Evolutionary conservation across 2,888 invertebrate species (phyloP), one percentile per base, ranked within the genome.

Genomic region (Serripes groenlandicus): DNA sequence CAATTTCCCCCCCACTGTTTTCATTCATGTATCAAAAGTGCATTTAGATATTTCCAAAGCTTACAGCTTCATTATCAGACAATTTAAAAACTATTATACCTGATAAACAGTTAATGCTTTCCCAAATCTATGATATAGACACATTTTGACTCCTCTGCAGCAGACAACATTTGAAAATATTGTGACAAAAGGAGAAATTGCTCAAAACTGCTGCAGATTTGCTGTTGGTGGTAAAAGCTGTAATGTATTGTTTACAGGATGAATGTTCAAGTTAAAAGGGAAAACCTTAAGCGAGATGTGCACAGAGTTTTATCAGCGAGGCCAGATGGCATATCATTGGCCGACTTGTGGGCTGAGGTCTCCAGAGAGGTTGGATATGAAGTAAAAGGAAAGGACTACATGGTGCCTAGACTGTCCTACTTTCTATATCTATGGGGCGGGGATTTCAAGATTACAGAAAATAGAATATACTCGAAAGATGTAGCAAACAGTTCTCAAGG

Each of bases 351-450:
- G 66, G 9, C n/a, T 15, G 66, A 66, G n/a, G 66, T 66, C 15
- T 37, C 66, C 3, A 66, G 66, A 18, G 42, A 42, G 26, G 7
- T 42, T 26, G 66, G 66, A 23, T 28, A 66, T 66, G 66, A 37
- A 26, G 28, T 66, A 21, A 66, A n/a, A 23, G 66, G 3, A 42
- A 66, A 66, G 21, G 66, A 66, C 35, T 66, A 42, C 66, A n/a
- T 42, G 26, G 66, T 66, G 3, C 66, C 66, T n/a, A 37, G 42
- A n/a, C 28, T 66, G 26, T 66, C 66, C 26, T 66, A 66, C 42
- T 66, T 66, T 42, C 35, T 66, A 21, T 66, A 66, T 42, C 23
- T 66, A 28, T 66, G 66, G 66, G 66, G 42, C 18, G 37, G 42
- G 28, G 66, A 66, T 28, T 42, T 66, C 28, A 37, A 21, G 9